Base-by-base conservation (phyloP, 1,140 invertebrate species). In the Nilaparvata lugens region DNA sequence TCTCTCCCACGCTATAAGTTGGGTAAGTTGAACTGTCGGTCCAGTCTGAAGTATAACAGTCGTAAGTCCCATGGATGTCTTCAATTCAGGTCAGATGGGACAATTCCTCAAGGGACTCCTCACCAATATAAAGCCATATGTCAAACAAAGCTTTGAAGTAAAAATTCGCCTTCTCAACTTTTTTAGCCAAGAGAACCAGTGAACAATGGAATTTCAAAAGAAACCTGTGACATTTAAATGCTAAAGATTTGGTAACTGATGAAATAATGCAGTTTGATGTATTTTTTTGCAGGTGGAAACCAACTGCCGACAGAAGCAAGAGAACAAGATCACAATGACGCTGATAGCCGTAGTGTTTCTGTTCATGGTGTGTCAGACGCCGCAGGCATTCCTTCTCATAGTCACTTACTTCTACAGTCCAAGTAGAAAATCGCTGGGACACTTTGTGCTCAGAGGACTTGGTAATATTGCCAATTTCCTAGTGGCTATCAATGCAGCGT, bases 391-490 rank as follows among this genome's bases (percentile, higher is more conserved):
- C 5, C 73, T 76, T 48, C 70, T 85, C n/a, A 76, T 80, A 3
- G 76, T 77, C 57, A 73, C 71, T 14, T 69, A 75, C 16, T 72
- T 82, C 55, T 77, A 79, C 67, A 71, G 72, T 40, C 68, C 70
- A 5, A 38, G 64, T 14, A 61, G 56, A 4, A 53, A 67, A 7
- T 70, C 63, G 2, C 58, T 16, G 35, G 69, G 69, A 16, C 71
- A 69, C 14, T 66, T 72, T 62, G 64, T 82, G 1, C 68, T 79
- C 0, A 67, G 68, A 59, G 82, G 79, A 45, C 70, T 85, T 2
- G 83, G 84, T 7, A 89, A 89, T 72, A 79, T 89, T 23, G 86
- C 81, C 70, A 90, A 90, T 71, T 75, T 88, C 19, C 72, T 91
- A 18, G 76, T 84, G 6, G 79, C 82, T 28, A 73, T 89, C 35